phyloP scores from a whole-genome alignment of 2,797 vertebrate species.

The Paguma larvata region DNA sequence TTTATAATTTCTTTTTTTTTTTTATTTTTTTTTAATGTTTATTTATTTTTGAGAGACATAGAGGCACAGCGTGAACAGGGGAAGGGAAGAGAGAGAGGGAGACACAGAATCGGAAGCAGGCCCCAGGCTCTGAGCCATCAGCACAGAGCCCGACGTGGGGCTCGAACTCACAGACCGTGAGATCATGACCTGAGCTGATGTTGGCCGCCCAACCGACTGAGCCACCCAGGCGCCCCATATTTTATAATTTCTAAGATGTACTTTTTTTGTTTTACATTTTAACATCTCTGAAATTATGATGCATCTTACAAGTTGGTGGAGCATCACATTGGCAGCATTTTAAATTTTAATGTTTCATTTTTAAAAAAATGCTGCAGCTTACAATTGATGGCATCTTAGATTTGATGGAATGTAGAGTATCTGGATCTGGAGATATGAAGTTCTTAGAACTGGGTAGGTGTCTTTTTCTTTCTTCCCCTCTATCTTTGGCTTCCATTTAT shows the following conservation, averaged over 20 bases:
- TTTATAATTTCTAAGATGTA: not conserved
- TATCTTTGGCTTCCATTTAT: not conserved
- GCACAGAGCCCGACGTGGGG: too few species aligned
- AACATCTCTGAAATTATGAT: conserved; percentile 22
- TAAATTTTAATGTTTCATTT: conserved; percentile 56
- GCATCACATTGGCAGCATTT: not conserved
- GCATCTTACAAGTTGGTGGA: not conserved
- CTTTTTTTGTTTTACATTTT: conserved; percentile 32
- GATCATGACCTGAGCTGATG: too few species aligned
- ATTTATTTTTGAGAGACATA: too few species aligned
- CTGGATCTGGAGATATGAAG: not conserved
- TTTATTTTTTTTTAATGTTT: too few species aligned
- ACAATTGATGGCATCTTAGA: not conserved
- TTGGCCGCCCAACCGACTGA: too few species aligned
- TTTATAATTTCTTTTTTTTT: conserved; percentile 33
- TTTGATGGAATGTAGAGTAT: conserved; percentile 8
- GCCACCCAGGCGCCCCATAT: too few species aligned
- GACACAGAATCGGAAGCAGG: too few species aligned
- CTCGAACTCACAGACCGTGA: too few species aligned
- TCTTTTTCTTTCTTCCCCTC: not conserved
- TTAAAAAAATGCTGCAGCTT: not conserved
- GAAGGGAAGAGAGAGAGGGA: too few species aligned
- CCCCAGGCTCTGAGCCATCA: too few species aligned
- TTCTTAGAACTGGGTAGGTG: not conserved
- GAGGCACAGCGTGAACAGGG: too few species aligned